Evolutionary conservation across 2,113 vertebrate genomes (phyloP).

Genomic region (Etia nguti): DNA sequence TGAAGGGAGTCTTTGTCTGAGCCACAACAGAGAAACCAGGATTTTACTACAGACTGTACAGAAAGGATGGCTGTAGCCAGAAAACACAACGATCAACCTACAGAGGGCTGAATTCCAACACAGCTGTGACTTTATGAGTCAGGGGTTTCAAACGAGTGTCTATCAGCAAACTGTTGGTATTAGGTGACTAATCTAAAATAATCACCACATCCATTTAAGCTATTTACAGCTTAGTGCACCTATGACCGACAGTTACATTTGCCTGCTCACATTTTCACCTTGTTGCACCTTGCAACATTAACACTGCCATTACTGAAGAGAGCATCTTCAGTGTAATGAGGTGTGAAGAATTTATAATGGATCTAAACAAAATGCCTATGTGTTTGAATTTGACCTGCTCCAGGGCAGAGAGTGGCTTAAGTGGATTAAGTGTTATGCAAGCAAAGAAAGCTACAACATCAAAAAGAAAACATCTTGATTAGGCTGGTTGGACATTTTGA

Average conservation of each 20-base stretch:
- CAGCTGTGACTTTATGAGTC: not conserved
- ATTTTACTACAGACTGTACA: not conserved
- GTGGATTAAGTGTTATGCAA: not conserved
- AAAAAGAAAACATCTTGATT: constrained; percentile 33
- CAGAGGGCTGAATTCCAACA: not conserved
- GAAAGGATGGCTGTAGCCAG: not conserved
- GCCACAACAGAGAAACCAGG: not conserved
- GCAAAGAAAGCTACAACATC: not conserved
- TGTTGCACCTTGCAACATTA: not conserved
- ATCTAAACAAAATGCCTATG: not conserved
- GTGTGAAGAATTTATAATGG: constrained; percentile 3
- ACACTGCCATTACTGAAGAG: not conserved
- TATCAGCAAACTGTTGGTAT: not conserved
- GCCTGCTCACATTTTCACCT: not conserved
- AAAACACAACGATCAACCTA: not conserved
- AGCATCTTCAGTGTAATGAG: not conserved
- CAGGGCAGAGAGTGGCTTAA: not conserved
- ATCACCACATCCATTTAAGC: not conserved
- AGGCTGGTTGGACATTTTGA: constrained; percentile 13
- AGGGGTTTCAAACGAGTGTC: not conserved
- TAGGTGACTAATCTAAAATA: not conserved
- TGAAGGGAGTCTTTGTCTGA: not conserved
- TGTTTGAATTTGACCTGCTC: not conserved
- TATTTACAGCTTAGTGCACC: not conserved
- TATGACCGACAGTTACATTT: not conserved